Base-by-base conservation (phyloP, 2,888 invertebrate genomes). In the Drosophila neoperkinsi region DNA sequence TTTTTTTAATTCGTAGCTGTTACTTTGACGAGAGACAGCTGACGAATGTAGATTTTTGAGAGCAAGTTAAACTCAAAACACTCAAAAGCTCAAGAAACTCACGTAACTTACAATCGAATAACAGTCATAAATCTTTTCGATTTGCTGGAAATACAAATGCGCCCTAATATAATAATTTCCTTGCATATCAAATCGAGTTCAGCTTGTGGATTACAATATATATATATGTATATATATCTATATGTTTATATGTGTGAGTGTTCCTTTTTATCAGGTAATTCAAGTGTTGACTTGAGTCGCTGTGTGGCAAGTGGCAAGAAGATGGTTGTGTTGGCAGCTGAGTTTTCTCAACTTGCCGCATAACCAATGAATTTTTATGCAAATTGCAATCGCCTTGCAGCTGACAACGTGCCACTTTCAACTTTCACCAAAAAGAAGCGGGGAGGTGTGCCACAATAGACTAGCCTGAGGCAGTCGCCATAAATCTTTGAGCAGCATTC, bases 351-450 rank as follows among this genome's bases (percentile, higher is more conserved):
- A 79, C 76, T 88, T 85, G 74, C 77, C 81, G 83, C 77, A 77
- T 80, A 82, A 79, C 86, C 90, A 91, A 91, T 91, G 90, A 91
- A 91, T 91, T 91, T 91, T 91, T 91, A 91, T 91, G 91, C 91
- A 91, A 91, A 91, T 91, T 90, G 90, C 86, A 87, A 77, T 82
- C 79, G 76, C 83, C 86, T 81, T 84, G 82, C 81, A 80, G 80
- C 81, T 88, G 82, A 89, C 88, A 88, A 82, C 85, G 80, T 84
- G 77, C 73, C 63, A 84, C 81, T 77, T 81, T 76, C 79, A 79
- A 88, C 86, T 77, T 87, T 82, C 66, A 21, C 51, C 21, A 41
- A 43, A 57, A n/a, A 16, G 18, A 13, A 5, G 25, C 16, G 49
- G 41, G 36, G 33, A 52, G 56, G 52, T 49, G 1, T 46, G 25